These are phyloP conservation scores for Ciconia stormi DNA, from an alignment of 2,113 vertebrate genomes.

Conservation along the genomic window DNA sequence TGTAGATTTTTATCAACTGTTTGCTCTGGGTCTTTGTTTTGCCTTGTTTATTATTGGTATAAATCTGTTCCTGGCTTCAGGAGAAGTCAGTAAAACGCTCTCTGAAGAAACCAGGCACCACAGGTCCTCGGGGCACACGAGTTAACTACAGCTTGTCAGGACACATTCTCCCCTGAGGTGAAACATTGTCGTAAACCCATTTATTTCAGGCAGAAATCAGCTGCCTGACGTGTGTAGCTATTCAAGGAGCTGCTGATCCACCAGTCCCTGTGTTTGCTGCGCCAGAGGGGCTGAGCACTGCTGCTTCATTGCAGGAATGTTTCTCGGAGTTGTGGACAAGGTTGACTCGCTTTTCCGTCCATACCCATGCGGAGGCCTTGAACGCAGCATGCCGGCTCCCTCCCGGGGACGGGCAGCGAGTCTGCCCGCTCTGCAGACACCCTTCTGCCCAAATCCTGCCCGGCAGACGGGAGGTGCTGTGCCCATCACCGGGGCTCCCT, in stretches of 20 bases:
- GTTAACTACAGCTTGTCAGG: not conserved
- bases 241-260: not conserved
- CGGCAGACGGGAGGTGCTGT: not conserved
- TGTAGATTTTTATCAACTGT: not conserved
- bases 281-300: not conserved
- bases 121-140: not conserved
- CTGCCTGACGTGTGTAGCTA: not conserved
- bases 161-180: not conserved
- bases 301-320: not conserved
- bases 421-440: not conserved
- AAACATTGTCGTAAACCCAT: not conserved
- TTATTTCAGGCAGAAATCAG: not conserved
- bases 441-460: not conserved
- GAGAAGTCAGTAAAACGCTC: not conserved
- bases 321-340: no score
- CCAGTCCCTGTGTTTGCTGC: not conserved
- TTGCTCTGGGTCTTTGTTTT: not conserved
- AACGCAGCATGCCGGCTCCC: fast-evolving
- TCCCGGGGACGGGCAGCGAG: not conserved
- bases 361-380: not conserved
- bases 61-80: not conserved
- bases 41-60: not conserved
- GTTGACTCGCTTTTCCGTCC: not conserved
- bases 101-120: not conserved
- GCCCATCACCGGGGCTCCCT: fast-evolving